These are phyloP conservation scores for Therioaphis trifolii DNA, from an alignment of 2,888 invertebrate genomes.

Conservation along the genomic window DNA sequence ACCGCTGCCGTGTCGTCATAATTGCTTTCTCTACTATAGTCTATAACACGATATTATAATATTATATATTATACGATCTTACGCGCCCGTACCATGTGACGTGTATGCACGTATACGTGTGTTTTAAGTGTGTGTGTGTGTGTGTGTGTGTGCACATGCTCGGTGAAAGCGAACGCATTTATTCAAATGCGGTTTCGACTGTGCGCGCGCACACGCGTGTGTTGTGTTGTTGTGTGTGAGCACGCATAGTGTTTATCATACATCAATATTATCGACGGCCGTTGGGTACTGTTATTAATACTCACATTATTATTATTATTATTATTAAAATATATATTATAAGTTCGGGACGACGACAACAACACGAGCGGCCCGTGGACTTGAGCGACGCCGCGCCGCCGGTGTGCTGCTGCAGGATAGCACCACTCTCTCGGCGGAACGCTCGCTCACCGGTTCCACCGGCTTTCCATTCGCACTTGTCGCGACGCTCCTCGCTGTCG, in stretches of 20 bases:
- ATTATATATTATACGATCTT: background rate
- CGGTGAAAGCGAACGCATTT: conserved; percentile 58
- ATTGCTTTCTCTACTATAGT: conserved; percentile 22
- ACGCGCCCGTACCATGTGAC: background rate
- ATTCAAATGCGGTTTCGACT: background rate
- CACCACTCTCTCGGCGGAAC: too few relatives aligned
- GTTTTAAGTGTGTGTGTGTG: background rate
- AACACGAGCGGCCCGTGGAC: too few relatives aligned
- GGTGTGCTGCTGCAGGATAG: too few relatives aligned
- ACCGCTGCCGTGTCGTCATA: conserved; percentile 48
- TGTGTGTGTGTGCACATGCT: background rate
- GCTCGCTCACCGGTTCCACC: background rate
- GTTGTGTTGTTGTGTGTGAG: too few relatives aligned
- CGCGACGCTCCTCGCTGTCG: too few relatives aligned
- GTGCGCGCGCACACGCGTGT: background rate
- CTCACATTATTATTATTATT: too few relatives aligned
- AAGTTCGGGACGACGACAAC: too few relatives aligned
- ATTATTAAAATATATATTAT: too few relatives aligned
- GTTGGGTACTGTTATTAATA: too few relatives aligned
- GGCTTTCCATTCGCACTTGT: conserved; percentile 47
- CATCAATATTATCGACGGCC: too few relatives aligned
- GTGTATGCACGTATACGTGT: conserved; percentile 5
- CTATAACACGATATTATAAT: background rate
- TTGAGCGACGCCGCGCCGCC: too few relatives aligned
- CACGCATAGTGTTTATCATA: too few relatives aligned